These are phyloP conservation scores for Mormoops blainvillei DNA, from an alignment of 2,113 vertebrate genomes.

Conservation along the genomic window DNA sequence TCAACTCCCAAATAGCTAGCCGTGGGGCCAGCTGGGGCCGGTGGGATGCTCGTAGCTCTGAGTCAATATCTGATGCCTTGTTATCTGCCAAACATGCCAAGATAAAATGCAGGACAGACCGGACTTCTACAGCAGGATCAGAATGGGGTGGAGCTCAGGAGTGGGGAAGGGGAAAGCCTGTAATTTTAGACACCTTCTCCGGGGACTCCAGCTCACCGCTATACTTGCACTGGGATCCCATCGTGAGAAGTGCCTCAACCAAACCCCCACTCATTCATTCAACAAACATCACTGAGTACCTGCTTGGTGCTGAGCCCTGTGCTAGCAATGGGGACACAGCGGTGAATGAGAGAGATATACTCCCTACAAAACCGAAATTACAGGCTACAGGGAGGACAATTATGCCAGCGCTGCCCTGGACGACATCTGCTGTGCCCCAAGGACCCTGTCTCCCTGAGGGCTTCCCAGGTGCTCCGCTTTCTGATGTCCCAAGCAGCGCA, in stretches of 20 bases:
- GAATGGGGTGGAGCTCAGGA: background rate
- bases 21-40: constrained; percentile 12
- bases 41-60: background rate
- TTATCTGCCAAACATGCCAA: background rate
- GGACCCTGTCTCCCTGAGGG: background rate
- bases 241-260: fast-evolving
- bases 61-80: background rate
- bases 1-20: constrained; percentile 53
- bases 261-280: background rate
- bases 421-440: background rate
- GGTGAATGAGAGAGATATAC: fast-evolving
- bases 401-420: fast-evolving
- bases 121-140: background rate
- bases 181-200: fast-evolving
- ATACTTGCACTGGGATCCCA: fast-evolving
- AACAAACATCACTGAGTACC: background rate
- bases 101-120: background rate
- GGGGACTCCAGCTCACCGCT: fast-evolving
- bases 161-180: fast-evolving
- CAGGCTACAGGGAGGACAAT: fast-evolving
- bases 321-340: background rate
- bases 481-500: background rate
- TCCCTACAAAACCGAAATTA: fast-evolving
- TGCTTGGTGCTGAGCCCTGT: fast-evolving
- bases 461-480: background rate